phyloP scores from a whole-genome alignment of 2,888 invertebrate species.

The Melieria crassipennis region DNA sequence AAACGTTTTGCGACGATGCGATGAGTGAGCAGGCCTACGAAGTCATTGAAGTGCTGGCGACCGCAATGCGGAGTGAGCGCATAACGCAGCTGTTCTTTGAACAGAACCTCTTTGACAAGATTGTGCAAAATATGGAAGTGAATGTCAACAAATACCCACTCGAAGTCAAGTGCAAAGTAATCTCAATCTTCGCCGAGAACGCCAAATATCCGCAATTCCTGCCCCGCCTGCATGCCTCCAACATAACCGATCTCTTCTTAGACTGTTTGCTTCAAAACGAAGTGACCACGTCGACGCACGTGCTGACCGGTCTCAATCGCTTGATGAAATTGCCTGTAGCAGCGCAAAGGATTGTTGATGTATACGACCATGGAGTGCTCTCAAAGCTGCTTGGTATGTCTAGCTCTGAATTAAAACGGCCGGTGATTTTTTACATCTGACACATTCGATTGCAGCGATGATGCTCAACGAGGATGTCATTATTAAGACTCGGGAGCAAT shows the following conservation, averaged over 20 bases:
- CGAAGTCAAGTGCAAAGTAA: slow-evolving; percentile 46
- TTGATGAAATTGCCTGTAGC: slow-evolving; percentile 49
- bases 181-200: slow-evolving; percentile 52
- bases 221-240: slow-evolving; percentile 46
- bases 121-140: slow-evolving; percentile 45
- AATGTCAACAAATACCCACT: slow-evolving; percentile 34
- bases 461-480: slow-evolving; percentile 36
- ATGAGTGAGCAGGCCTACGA: slow-evolving; percentile 43
- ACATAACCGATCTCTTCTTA: slow-evolving; percentile 49
- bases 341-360: slow-evolving; percentile 46
- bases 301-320: slow-evolving; percentile 53
- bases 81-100: slow-evolving; percentile 57
- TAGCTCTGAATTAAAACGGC: not conserved
- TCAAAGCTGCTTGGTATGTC: not conserved
- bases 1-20: slow-evolving; percentile 47
- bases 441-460: slow-evolving; percentile 37
- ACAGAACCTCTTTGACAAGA: slow-evolving; percentile 54
- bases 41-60: slow-evolving; percentile 53
- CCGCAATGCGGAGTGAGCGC: slow-evolving; percentile 52
- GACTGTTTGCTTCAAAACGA: slow-evolving; percentile 48
- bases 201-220: slow-evolving; percentile 51
- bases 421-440: not conserved
- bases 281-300: slow-evolving; percentile 42
- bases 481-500: slow-evolving; percentile 53
- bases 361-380: slow-evolving; percentile 39